phyloP scores from a whole-genome alignment of 2,888 invertebrate genomes.

The Alcis repandata region DNA sequence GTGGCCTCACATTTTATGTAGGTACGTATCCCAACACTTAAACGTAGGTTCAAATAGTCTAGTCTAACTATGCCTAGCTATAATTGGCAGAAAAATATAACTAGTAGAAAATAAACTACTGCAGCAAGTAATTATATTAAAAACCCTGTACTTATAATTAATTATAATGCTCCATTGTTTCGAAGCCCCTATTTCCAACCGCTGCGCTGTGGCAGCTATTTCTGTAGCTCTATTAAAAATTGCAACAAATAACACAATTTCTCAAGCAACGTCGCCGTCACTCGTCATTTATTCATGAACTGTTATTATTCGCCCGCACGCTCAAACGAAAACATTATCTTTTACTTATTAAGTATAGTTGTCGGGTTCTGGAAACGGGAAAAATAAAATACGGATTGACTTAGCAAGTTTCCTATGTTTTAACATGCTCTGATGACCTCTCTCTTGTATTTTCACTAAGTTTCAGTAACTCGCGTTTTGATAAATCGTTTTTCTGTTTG shows the following conservation, averaged over 20 bases:
- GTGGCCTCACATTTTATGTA: no score
- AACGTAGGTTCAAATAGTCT: no score
- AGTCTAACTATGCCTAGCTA: no score
- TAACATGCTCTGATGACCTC: not conserved
- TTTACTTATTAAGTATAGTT: constrained; percentile 6
- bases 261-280: constrained; percentile 6
- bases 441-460: not conserved
- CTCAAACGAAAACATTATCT: constrained; percentile 17
- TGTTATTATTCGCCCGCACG: constrained; percentile 2
- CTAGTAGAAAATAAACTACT: no score
- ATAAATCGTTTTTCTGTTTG: not conserved
- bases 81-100: no score
- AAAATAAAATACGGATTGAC: not conserved
- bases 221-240: constrained; percentile 13
- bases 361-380: constrained; percentile 1
- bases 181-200: not conserved
- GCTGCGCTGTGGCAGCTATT: not conserved
- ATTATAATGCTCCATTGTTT: constrained; percentile 10
- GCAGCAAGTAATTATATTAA: no score
- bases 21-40: no score
- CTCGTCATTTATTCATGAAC: constrained; percentile 12
- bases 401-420: not conserved
- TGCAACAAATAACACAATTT: constrained; percentile 19
- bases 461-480: not conserved
- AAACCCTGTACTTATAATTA: not conserved